phyloP scores from a whole-genome alignment of 2,113 vertebrate species.

The Platanista minor region DNA sequence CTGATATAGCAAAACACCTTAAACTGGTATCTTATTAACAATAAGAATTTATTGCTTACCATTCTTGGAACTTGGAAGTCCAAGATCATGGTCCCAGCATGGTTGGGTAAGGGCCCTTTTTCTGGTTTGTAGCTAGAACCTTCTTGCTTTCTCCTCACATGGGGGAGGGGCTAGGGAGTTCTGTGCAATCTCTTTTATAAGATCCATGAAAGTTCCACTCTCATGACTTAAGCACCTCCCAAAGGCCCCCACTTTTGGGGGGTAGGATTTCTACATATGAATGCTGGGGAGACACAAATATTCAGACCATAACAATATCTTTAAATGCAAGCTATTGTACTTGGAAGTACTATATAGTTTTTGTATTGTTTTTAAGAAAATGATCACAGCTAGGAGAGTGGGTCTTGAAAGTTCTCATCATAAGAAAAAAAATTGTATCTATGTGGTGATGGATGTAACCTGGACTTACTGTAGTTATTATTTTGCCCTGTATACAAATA shows the following conservation, averaged over 20 bases:
- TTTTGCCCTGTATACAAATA: not conserved
- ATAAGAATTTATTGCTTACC: not conserved
- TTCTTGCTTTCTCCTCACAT: not conserved
- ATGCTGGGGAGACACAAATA: not conserved
- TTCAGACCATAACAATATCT: not conserved
- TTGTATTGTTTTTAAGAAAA: not conserved
- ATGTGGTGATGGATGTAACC: not conserved
- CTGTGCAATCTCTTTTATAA: not conserved
- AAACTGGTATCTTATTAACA: not conserved
- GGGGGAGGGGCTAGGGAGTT: not conserved
- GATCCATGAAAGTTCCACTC: not conserved
- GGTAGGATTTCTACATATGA: not conserved
- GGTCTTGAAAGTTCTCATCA: not conserved
- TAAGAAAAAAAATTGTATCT: not conserved
- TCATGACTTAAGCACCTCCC: not conserved
- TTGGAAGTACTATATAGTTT: not conserved
- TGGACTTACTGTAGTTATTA: not conserved
- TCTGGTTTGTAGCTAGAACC: not conserved
- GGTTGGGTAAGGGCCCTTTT: not conserved
- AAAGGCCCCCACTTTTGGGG: not conserved
- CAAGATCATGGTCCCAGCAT: not conserved
- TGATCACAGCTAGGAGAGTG: not conserved
- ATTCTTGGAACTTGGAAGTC: not conserved
- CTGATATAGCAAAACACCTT: not conserved
- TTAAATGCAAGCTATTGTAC: not conserved